Conservation (phyloP, 2,797 vertebrate genomes). For the Xerus rutilus region DNA sequence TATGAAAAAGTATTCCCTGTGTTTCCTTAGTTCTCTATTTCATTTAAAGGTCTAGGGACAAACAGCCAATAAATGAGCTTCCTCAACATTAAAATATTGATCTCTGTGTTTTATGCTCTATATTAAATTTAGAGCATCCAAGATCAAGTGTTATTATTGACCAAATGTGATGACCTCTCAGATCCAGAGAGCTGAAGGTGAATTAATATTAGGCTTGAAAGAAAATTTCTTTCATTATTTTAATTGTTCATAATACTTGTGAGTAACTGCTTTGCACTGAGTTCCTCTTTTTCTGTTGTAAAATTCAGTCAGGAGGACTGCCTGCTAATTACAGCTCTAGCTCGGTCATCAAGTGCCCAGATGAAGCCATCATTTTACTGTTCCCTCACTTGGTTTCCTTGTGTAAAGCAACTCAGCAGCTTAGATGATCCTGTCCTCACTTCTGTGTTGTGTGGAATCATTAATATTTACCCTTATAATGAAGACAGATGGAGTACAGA, state of each 20-base stretch:
- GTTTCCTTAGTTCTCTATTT: slow-evolving; percentile 31
- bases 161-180: slow-evolving; percentile 46
- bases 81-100: slow-evolving; percentile 56
- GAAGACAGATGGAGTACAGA: background rate
- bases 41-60: slow-evolving; percentile 58
- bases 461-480: slow-evolving; percentile 6
- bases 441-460: background rate
- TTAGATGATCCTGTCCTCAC: background rate
- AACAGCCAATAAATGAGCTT: slow-evolving; percentile 57
- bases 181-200: slow-evolving; percentile 27
- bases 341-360: background rate
- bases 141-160: slow-evolving; percentile 48
- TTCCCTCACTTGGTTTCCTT: background rate
- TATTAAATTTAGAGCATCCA: slow-evolving; percentile 65
- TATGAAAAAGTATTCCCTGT: slow-evolving; percentile 41
- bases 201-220: slow-evolving; percentile 58
- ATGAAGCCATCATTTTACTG: background rate
- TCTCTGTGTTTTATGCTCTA: slow-evolving; percentile 35
- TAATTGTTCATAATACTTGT: background rate
- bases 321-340: background rate
- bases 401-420: slow-evolving; percentile 13
- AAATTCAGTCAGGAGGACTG: background rate
- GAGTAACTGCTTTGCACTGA: background rate
- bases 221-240: slow-evolving; percentile 57
- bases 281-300: background rate